Evolutionary conservation across 2,113 vertebrate species (phyloP).

Genomic region (Carettochelys insculpta): DNA sequence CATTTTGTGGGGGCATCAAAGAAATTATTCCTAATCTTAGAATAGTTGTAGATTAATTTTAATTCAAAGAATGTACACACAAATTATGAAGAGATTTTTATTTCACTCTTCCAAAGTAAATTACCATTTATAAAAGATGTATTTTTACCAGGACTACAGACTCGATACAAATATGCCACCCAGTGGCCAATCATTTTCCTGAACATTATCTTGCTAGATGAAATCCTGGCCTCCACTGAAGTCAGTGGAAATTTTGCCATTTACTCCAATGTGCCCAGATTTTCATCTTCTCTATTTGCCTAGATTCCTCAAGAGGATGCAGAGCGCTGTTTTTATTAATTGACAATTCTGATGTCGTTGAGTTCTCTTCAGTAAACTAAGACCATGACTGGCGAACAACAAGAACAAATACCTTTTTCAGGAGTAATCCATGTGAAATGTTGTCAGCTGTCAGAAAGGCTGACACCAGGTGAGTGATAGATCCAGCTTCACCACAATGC

Average conservation of each 20-base stretch:
- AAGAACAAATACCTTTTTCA: constrained; percentile 91
- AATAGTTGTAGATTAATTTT: background rate
- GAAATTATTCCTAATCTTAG: background rate
- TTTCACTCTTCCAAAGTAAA: background rate
- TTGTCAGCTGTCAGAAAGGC: constrained; percentile 97
- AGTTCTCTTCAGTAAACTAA: background rate
- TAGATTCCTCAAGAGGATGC: background rate
- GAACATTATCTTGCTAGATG: background rate
- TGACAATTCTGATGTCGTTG: background rate
- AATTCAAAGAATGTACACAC: background rate
- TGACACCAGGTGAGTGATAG: constrained; percentile 96
- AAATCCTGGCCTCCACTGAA: background rate
- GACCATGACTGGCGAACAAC: background rate
- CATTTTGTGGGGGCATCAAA: background rate
- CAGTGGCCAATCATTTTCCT: constrained; percentile 41
- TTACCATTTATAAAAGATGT: background rate
- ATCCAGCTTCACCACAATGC: constrained; percentile 97
- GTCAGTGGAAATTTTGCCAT: background rate
- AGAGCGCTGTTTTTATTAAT: background rate
- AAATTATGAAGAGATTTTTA: background rate
- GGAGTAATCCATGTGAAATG: constrained; percentile 96
- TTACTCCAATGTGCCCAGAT: background rate
- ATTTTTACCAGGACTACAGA: background rate
- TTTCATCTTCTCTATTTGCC: background rate
- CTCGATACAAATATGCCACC: constrained; percentile 57